Conservation (phyloP, 2,797 vertebrate genomes). For the Pteropus rufus region DNA sequence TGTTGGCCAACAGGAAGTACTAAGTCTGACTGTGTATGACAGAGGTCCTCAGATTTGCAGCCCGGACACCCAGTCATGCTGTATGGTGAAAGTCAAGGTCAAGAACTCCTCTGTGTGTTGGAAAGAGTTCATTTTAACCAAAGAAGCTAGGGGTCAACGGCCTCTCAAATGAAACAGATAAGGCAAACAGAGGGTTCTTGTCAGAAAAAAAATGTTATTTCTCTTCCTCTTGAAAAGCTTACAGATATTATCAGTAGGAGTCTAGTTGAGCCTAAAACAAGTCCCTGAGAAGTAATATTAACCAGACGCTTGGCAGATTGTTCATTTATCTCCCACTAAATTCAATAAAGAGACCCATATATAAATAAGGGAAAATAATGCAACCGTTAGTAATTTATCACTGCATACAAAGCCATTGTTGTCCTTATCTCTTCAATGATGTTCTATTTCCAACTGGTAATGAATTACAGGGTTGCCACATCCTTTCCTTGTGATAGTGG, state of each 20-base stretch:
- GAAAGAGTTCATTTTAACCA: slow-evolving; percentile 83
- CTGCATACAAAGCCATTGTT: slow-evolving; percentile 91
- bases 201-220: slow-evolving; percentile 87
- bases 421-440: slow-evolving; percentile 91
- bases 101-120: slow-evolving; percentile 79
- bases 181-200: slow-evolving; percentile 85
- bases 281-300: slow-evolving; percentile 89
- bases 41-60: slow-evolving; percentile 81
- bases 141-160: slow-evolving; percentile 80
- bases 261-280: slow-evolving; percentile 86
- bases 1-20: slow-evolving; percentile 81
- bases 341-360: slow-evolving; percentile 93
- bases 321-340: slow-evolving; percentile 95
- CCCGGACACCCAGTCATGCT: slow-evolving; percentile 77
- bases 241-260: slow-evolving; percentile 86
- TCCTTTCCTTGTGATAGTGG: slow-evolving; percentile 80
- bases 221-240: slow-evolving; percentile 86
- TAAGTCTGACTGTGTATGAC: slow-evolving; percentile 78
- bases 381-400: slow-evolving; percentile 91
- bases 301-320: slow-evolving; percentile 89
- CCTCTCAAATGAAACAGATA: slow-evolving; percentile 88
- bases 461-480: slow-evolving; percentile 86
- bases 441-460: slow-evolving; percentile 89
- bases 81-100: slow-evolving; percentile 82
- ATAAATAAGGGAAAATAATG: slow-evolving; percentile 94